A percentile compares a stretch with the other conserved stretches of the same genome.
These are phyloP conservation scores for Callipepla californica DNA, from an alignment of 2,113 vertebrate genomes.

Conservation along the genomic window DNA sequence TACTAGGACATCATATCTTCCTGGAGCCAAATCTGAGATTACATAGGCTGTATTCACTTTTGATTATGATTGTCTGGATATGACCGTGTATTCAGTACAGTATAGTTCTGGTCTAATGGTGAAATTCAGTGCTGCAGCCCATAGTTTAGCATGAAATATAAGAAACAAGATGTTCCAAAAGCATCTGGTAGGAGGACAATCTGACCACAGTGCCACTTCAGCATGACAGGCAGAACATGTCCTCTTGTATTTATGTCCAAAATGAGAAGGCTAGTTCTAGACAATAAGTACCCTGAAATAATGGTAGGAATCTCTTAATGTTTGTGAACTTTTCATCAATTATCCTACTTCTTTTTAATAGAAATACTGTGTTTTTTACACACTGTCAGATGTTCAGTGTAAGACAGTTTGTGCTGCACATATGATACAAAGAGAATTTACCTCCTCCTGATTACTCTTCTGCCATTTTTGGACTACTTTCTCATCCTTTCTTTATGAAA, in stretches of 20 bases:
- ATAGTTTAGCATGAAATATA: background rate
- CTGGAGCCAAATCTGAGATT: accelerated
- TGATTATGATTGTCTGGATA: background rate
- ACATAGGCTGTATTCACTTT: background rate
- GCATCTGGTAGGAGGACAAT: background rate
- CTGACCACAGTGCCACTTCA: background rate
- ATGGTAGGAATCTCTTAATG: background rate
- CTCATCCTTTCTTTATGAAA: background rate
- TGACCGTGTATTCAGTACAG: background rate
- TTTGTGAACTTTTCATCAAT: background rate
- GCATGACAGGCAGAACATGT: background rate
- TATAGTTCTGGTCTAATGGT: background rate
- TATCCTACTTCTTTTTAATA: background rate
- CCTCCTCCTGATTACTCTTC: background rate
- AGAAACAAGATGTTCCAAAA: background rate
- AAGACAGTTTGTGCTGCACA: background rate
- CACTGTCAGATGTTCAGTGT: background rate
- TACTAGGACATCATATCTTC: background rate
- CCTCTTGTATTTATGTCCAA: background rate
- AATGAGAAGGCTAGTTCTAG: background rate
- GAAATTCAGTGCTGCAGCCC: background rate
- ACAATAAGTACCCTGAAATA: background rate
- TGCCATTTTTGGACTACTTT: background rate
- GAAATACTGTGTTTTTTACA: background rate
- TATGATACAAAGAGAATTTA: background rate